Evolutionary conservation across 2,797 vertebrate species (phyloP), one percentile per base, ranked within the genome.

Genomic region (Cephalopachus bancanus): DNA sequence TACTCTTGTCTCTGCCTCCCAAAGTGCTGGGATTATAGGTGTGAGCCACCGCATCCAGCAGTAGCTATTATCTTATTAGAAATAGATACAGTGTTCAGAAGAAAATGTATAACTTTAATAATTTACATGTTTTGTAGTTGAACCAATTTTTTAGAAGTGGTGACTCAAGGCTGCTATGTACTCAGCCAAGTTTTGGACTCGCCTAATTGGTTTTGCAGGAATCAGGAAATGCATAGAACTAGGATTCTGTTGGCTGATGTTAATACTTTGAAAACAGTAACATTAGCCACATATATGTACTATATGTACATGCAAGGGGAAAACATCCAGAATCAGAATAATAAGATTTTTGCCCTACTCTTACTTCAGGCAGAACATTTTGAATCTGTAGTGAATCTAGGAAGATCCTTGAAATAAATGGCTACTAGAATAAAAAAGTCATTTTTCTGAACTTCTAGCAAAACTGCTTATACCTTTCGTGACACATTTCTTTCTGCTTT

Each of bases 231-330:
- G 7, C 4, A 55, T 91, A 88, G 57, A 28, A n/a, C 4, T 33
- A n/a, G 44, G 33, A 85, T 85, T 78, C 8, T 85, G 24, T 59
- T 97, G 33, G 80, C 19, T 12, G 86, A 3, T n/a, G 10, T 79
- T 94, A 60, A 51, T 78, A 85, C 74, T 79, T 94, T 72, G 44
- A 91, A 89, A 76, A 51, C 30, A 64, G 14, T 80, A 64, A 7
- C 17, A 51, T 85, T 75, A 94, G 92, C 67, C 1, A 44, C 53
- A 44, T 64, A 1, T 62, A 44, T 81, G 15, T n/a, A 89, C 44
- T 76, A 10, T 80, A 75, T 65, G n/a, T 89, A 67, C 7, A 57
- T 62, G 10, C 20, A 81, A 71, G 49, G 69, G 44, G 4, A 44
- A 89, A 71, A 96, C 93, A 33, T 57, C 15, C 15, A 44, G 64